Evolutionary conservation across 1,140 invertebrate species (phyloP), one percentile per base, ranked within the genome.

Genomic region (Calycopis cecrops): DNA sequence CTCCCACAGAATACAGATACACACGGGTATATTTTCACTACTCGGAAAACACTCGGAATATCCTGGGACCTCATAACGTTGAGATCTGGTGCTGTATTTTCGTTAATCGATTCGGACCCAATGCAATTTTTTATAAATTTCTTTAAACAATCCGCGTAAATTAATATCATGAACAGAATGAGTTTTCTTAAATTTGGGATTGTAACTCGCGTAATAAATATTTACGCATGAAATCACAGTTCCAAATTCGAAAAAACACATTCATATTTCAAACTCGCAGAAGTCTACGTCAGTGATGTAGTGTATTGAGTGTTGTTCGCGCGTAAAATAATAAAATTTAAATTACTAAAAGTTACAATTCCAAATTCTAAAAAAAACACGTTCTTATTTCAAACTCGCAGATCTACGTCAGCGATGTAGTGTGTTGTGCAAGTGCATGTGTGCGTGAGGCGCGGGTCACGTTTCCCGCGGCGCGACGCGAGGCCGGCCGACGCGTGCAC

Each of bases 391-490:
- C 4, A 17, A 14, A 3, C 18, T 8, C 14, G 7, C 40, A 2
- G 14, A 10, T 44, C 40, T 1, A 8, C 17, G 17, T 2, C 1
- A n/a, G 40, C 1, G 11, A 44, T 44, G 14, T 44, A 14, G 17
- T 44, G 40, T 3, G 2, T 28, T 28, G 21, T 28, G 21, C 6
- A n/a, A n/a, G 21, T 18, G 34, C 17, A 42, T 57, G 63, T 66
- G 69, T 65, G 64, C 60, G 70, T 55, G 69, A n/a, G n/a, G n/a
- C 47, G 55, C 52, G 60, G 51, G 76, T 85, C 81, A 85, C 82
- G 79, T 85, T 85, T 76, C 59, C 63, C 72, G 72, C 78, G 81
- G 76, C 76, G 72, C 78, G 81, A 76, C 76, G 81, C 81, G 72
- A 70, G 63, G 70, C 67, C 69, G 69, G 65, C 56, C 49, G 63